Evolutionary conservation across 2,113 vertebrate species (phyloP), one percentile per base, ranked within the genome.

Genomic region (Hemiprocne comata): DNA sequence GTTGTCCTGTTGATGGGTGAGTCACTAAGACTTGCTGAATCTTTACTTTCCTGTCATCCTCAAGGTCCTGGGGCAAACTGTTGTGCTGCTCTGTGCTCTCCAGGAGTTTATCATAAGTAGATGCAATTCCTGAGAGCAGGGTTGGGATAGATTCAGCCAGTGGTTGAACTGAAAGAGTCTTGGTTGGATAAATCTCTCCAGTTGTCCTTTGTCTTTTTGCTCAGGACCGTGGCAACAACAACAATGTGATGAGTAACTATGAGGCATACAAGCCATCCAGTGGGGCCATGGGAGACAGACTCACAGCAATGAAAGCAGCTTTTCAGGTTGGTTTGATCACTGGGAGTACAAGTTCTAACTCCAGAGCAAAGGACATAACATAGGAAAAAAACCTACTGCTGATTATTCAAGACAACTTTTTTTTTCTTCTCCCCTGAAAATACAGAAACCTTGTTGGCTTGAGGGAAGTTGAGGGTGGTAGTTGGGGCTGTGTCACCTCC

Each of bases 211-310:
- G 92, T 81, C 61, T 87, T 95, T 76, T 67, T 85, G 65, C 65
- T 36, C 92, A 99, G 99, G 99, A 99, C 24, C 98, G 98, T 85
- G 96, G 97, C 67, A 98, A 98, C 90, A 97, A 98, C 85, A 98
- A 98, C 94, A 98, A 96, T 8, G 98, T 98, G 75, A 98, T 98
- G 89, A 98, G 98, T 85, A 99, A 99, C 97, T 99, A 98, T 4
- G 99, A 99, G 87, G 98, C 99, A 2, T 99, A 98, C 94, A 99
- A 99, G 85, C 99, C 99, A 11, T 97, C 98, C 62, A 98, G 98
- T 0, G 99, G 99, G 54, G 99, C 99, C 8, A 99, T 99, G 99
- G 99, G 99, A 85, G 99, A 99, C 96, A 98, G 99, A n/a, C 98
- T 99, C 94, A 98, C 99, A 9, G 99, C 99, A 11, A 99, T 99